A percentile compares a stretch with the other conserved stretches of the same genome.
Evolutionary conservation across 2,113 vertebrate genomes (phyloP).

Genomic region (Prietella phreatophila): DNA sequence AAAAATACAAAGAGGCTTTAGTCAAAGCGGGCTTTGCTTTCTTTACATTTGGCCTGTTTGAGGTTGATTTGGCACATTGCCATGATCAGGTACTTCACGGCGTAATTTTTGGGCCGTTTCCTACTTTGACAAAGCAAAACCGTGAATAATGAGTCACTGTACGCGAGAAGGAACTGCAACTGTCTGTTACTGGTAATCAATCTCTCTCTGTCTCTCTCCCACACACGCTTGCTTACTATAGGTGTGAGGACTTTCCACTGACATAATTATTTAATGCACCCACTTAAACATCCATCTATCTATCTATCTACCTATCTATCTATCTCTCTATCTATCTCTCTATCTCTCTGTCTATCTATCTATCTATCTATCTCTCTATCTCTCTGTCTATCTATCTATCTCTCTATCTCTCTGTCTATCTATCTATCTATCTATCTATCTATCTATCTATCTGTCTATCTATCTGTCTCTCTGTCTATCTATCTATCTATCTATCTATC

Average conservation of each 20-base stretch:
- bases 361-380: too few relatives aligned
- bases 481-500: too few relatives aligned
- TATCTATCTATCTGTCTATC: too few relatives aligned
- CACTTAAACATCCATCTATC: too few relatives aligned
- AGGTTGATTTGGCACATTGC: neutral
- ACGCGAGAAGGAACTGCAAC: neutral
- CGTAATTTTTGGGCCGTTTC: constrained; percentile 22
- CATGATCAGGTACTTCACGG: neutral
- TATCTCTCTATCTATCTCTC: too few relatives aligned
- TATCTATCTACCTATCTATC: too few relatives aligned
- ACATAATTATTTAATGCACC: neutral
- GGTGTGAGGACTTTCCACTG: neutral
- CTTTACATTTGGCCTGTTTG: neutral
- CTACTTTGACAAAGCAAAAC: constrained; percentile 36
- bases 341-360: too few relatives aligned
- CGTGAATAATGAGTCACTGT: constrained; percentile 38
- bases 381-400: too few relatives aligned
- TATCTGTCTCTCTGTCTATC: too few relatives aligned
- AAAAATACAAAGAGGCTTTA: neutral
- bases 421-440: too few relatives aligned
- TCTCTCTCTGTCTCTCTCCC: neutral
- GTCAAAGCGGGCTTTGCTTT: neutral
- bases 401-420: too few relatives aligned
- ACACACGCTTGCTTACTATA: neutral
- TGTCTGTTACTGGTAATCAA: neutral